Evolutionary conservation across 2,888 invertebrate genomes (phyloP).

Genomic region (Glyphotaelius pellucidus): DNA sequence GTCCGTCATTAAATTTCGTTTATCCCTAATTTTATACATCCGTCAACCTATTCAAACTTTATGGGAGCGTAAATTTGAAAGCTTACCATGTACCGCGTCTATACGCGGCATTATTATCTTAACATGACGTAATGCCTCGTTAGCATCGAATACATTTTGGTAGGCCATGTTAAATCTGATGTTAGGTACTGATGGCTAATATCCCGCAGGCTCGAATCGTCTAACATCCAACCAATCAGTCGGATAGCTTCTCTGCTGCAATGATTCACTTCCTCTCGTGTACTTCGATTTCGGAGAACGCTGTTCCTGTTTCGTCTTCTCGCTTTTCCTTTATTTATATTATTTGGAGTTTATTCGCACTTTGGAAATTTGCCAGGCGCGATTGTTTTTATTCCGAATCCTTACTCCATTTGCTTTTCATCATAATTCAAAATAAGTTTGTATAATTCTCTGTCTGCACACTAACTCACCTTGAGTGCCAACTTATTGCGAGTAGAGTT

Average conservation of each 20-base stretch:
- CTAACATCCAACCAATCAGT: background rate
- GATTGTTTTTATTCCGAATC: constrained; percentile 57
- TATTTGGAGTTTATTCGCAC: constrained; percentile 63
- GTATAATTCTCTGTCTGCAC: background rate
- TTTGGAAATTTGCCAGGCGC: constrained; percentile 59
- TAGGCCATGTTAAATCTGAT: background rate
- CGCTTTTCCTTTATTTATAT: constrained; percentile 38
- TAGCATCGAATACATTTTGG: constrained; percentile 9
- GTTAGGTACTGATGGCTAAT: constrained; percentile 1
- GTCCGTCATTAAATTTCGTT: constrained; percentile 6
- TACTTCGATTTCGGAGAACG: constrained; percentile 23
- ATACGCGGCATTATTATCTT: background rate
- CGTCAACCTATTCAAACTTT: constrained; percentile 25
- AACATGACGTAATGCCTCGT: background rate
- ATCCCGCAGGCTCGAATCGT: background rate
- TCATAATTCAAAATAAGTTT: constrained; percentile 43
- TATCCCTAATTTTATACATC: constrained; percentile 15
- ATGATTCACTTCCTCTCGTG: constrained; percentile 3
- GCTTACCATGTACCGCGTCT: background rate
- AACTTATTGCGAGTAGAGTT: background rate
- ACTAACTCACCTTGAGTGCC: constrained; percentile 13
- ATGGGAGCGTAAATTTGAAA: constrained; percentile 25
- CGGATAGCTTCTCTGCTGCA: background rate
- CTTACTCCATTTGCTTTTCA: constrained; percentile 42
- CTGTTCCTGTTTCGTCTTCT: constrained; percentile 16